Evolutionary conservation across 2,113 vertebrate species (phyloP).

Genomic region (Sigmodon hispidus): DNA sequence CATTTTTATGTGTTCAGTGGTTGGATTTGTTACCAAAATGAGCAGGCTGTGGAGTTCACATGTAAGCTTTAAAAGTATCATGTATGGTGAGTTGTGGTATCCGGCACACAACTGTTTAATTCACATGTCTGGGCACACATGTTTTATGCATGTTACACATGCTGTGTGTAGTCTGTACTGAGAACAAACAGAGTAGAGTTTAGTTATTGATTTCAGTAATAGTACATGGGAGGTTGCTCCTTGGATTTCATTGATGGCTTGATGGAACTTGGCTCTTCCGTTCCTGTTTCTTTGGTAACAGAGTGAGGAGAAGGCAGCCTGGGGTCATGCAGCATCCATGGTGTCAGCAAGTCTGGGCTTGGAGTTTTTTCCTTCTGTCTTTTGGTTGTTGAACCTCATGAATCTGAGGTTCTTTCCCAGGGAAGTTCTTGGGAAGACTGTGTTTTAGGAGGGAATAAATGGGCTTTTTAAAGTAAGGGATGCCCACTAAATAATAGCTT

Average conservation of each 20-base stretch:
- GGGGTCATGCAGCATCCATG: neutral
- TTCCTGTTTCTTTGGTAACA: neutral
- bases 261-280: neutral
- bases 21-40: neutral
- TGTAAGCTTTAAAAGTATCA: neutral
- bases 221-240: neutral
- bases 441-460: neutral
- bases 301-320: neutral
- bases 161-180: neutral
- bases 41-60: neutral
- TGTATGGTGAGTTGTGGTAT: accelerated
- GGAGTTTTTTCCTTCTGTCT: neutral
- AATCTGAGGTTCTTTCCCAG: neutral
- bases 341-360: neutral
- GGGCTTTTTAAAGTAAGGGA: neutral
- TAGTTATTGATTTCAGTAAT: neutral
- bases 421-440: neutral
- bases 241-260: neutral
- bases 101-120: neutral
- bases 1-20: neutral
- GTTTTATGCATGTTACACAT: neutral
- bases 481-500: neutral
- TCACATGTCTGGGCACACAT: too few relatives aligned
- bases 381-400: neutral
- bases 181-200: neutral